Conservation (phyloP, 1,140 invertebrate species). For the Rhagoletis zephyria region DNA sequence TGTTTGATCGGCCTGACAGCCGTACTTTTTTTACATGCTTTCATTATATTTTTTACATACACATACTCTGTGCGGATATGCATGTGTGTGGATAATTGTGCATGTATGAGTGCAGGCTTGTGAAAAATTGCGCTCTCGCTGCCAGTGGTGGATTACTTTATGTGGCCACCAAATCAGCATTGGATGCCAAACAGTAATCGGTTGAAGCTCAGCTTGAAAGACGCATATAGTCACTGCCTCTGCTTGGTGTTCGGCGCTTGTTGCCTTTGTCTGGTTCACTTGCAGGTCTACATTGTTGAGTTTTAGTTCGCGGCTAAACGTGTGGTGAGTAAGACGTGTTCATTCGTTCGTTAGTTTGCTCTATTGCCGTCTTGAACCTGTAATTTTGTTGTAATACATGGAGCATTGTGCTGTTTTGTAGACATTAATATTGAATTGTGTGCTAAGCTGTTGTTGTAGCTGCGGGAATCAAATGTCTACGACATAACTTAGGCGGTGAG, state of each 20-base stretch:
- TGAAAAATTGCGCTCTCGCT: constrained; percentile 4
- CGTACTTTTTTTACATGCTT: background rate
- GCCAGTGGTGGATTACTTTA: constrained; percentile 12
- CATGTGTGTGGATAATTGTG: background rate
- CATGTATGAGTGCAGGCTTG: background rate
- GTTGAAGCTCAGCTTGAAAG: constrained; percentile 27
- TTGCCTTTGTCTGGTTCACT: background rate
- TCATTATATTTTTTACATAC: background rate
- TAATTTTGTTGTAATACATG: background rate
- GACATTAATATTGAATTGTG: background rate
- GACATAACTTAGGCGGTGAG: constrained; percentile 3
- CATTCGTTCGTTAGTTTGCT: background rate
- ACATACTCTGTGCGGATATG: background rate
- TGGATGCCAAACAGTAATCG: background rate
- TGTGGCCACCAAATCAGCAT: background rate
- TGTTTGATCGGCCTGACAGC: constrained; percentile 23
- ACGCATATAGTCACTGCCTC: background rate
- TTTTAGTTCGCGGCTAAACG: constrained; percentile 36
- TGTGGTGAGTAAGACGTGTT: constrained; percentile 46
- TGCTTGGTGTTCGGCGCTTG: background rate
- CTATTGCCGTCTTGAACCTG: constrained; percentile 17
- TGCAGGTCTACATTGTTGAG: constrained; percentile 13
- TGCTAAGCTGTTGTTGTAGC: background rate
- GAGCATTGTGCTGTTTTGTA: background rate
- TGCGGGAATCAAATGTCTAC: constrained; percentile 33